These are phyloP conservation scores for Dicrostonyx torquatus DNA, from an alignment of 2,797 vertebrate species.

Conservation along the genomic window DNA sequence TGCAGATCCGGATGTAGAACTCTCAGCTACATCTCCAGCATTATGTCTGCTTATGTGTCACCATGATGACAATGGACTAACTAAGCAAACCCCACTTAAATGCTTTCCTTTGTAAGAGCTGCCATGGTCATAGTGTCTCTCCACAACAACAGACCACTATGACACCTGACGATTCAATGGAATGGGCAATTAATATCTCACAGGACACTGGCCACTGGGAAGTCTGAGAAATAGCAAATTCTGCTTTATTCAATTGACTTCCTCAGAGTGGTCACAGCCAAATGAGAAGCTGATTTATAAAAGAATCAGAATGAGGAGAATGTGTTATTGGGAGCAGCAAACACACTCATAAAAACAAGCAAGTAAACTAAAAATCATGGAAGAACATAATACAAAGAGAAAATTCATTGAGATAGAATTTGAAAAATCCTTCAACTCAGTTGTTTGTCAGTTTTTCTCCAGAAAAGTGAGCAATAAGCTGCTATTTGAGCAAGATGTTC, in stretches of 20 bases:
- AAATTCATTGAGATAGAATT: neutral
- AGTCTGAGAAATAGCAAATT: neutral
- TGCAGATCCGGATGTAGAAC: neutral
- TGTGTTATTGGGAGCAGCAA: neutral
- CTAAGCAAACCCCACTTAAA: neutral
- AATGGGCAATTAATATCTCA: neutral
- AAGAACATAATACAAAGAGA: constrained; percentile 37
- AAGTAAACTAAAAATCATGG: neutral
- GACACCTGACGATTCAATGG: neutral
- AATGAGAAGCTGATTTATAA: neutral
- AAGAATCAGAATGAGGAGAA: neutral
- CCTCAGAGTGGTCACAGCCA: neutral
- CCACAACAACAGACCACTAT: neutral
- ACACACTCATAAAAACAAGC: constrained; percentile 35
- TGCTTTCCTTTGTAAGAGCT: neutral
- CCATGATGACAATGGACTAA: neutral
- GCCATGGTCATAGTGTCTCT: neutral
- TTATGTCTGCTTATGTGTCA: neutral
- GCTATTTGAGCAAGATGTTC: neutral
- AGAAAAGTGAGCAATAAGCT: neutral
- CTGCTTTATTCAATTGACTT: constrained; percentile 3
- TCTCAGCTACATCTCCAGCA: neutral
- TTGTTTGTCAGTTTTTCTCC: neutral
- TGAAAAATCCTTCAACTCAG: neutral
- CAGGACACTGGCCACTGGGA: neutral